These are phyloP conservation scores for Dasypus novemcinctus DNA, from an alignment of 2,113 vertebrate genomes.

Conservation along the genomic window DNA sequence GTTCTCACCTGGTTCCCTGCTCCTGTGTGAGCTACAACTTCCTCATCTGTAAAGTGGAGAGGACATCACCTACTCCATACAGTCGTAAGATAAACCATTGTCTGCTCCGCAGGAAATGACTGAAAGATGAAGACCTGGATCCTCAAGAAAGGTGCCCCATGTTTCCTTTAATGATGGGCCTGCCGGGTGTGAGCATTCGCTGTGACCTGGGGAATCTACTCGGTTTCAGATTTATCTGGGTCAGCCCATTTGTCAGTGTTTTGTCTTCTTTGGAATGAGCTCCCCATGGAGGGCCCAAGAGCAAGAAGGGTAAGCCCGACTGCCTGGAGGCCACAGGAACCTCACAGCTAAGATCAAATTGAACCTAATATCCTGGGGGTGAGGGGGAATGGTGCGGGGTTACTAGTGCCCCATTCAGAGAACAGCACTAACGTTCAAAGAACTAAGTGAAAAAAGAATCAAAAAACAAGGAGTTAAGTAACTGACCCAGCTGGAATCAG, in stretches of 20 bases:
- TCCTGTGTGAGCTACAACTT: background rate
- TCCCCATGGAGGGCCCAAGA: accelerated
- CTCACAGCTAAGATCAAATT: background rate
- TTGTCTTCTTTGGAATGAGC: background rate
- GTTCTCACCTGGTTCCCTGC: background rate
- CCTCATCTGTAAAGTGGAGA: background rate
- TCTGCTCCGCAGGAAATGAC: background rate
- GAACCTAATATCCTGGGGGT: background rate
- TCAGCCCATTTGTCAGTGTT: background rate
- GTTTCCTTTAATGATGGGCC: background rate
- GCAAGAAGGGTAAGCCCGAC: too few species aligned
- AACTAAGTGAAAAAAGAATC: too few species aligned
- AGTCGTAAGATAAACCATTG: background rate
- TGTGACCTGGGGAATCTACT: background rate
- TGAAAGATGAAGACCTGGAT: background rate
- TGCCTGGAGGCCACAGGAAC: background rate
- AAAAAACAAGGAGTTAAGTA: background rate
- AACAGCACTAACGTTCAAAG: background rate
- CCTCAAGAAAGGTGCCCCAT: background rate
- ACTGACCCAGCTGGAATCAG: too few species aligned
- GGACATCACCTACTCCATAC: too few species aligned
- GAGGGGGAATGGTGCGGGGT: too few species aligned
- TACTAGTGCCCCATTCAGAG: background rate
- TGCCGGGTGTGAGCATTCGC: background rate
- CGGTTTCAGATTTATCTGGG: background rate